A percentile compares a stretch with the other conserved stretches of the same genome.
These are phyloP conservation scores for Chloropsis hardwickii DNA, from an alignment of 2,113 vertebrate genomes.

Conservation along the genomic window DNA sequence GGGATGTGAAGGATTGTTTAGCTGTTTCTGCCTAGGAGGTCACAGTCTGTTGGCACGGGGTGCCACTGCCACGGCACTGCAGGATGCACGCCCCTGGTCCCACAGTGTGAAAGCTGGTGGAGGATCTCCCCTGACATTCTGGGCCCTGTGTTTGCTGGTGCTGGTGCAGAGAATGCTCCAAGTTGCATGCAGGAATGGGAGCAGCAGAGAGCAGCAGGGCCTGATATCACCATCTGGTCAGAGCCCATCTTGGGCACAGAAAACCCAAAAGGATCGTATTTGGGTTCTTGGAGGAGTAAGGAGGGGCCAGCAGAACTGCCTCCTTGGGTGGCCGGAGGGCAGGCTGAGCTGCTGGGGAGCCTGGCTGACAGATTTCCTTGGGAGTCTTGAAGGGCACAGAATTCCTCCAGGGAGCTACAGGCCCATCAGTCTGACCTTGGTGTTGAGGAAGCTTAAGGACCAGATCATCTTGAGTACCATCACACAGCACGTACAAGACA, in stretches of 20 bases:
- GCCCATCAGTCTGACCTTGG: neutral
- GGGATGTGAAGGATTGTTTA: neutral
- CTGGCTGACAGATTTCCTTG: neutral
- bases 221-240: neutral
- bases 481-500: neutral
- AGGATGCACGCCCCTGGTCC: neutral
- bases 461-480: neutral
- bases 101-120: neutral
- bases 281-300: neutral
- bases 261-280: neutral
- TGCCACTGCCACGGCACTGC: rapidly evolving
- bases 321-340: neutral
- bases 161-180: neutral
- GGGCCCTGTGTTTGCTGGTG: neutral
- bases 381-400: neutral
- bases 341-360: neutral
- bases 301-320: neutral
- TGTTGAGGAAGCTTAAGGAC: too few species aligned
- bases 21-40: neutral
- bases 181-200: neutral
- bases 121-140: neutral
- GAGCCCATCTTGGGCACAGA: neutral
- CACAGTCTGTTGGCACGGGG: neutral
- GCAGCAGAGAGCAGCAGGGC: neutral
- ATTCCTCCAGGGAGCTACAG: neutral